Conservation (phyloP, 1,140 invertebrate genomes). For the Lasaia peninsularis region DNA sequence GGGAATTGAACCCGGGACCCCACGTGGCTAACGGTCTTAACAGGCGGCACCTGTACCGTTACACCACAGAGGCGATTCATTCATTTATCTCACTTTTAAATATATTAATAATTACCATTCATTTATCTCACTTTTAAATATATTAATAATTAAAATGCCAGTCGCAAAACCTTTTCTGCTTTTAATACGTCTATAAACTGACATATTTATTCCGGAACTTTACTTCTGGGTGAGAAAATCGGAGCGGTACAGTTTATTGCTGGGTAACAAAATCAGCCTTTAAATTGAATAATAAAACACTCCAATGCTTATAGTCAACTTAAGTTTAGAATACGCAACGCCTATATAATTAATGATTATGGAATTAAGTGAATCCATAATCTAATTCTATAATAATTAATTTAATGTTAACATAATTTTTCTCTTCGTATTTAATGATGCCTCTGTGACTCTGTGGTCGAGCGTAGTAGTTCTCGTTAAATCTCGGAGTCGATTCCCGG, state of each 20-base stretch:
- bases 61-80: too few species aligned
- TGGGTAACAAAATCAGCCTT: not conserved
- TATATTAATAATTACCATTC: too few species aligned
- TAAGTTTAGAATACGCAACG: not conserved
- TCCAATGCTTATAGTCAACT: constrained; percentile 2
- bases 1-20: too few species aligned
- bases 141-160: not conserved
- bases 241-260: not conserved
- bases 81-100: too few species aligned
- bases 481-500: too few species aligned
- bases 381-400: not conserved
- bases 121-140: too few species aligned
- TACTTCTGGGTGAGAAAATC: constrained; percentile 5
- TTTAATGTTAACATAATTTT: too few species aligned
- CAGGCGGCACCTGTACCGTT: too few species aligned
- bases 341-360: not conserved
- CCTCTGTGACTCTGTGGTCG: too few species aligned
- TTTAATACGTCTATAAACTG: not conserved
- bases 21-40: too few species aligned
- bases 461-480: too few species aligned
- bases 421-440: too few species aligned
- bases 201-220: not conserved
- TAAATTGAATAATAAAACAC: constrained; percentile 5
- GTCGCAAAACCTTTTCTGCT: not conserved
- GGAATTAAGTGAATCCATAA: not conserved